Conservation (phyloP, 1,140 invertebrate species). For the Euura lappo region DNA sequence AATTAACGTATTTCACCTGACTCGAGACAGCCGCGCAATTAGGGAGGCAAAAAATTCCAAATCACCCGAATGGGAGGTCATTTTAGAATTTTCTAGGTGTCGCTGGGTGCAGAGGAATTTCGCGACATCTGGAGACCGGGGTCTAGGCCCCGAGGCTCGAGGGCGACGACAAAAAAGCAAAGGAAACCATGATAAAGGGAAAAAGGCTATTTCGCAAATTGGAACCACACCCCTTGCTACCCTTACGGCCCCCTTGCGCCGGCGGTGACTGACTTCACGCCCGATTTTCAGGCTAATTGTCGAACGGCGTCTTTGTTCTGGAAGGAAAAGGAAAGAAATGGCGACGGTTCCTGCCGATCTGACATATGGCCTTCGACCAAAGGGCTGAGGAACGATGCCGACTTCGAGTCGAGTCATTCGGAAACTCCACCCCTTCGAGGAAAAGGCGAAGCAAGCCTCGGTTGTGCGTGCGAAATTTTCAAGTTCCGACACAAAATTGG, state of each 20-base stretch:
- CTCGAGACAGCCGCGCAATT: no score
- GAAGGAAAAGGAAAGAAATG: neutral
- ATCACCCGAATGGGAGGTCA: neutral
- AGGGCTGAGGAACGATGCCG: constrained; percentile 1
- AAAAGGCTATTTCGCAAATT: constrained; percentile 49
- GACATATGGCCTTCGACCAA: constrained; percentile 20
- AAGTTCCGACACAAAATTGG: constrained; percentile 24
- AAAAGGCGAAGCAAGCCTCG: neutral
- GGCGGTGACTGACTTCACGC: constrained; percentile 35
- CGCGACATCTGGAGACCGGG: constrained; percentile 42
- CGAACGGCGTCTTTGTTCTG: constrained; percentile 11
- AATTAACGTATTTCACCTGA: no score
- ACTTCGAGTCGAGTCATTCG: constrained; percentile 14
- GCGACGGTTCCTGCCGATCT: constrained; percentile 24
- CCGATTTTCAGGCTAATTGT: constrained; percentile 41
- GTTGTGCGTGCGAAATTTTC: neutral
- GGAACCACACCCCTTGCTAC: constrained; percentile 44
- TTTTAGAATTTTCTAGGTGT: neutral
- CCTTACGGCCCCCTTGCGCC: constrained; percentile 22
- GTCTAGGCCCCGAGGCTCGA: constrained; percentile 17
- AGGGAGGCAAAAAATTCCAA: no score
- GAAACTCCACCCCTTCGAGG: constrained; percentile 32
- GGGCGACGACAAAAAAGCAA: neutral
- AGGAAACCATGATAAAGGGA: neutral
- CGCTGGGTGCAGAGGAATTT: constrained; percentile 1